Conservation (phyloP, 2,888 invertebrate genomes). For the Epinotia nisella region DNA sequence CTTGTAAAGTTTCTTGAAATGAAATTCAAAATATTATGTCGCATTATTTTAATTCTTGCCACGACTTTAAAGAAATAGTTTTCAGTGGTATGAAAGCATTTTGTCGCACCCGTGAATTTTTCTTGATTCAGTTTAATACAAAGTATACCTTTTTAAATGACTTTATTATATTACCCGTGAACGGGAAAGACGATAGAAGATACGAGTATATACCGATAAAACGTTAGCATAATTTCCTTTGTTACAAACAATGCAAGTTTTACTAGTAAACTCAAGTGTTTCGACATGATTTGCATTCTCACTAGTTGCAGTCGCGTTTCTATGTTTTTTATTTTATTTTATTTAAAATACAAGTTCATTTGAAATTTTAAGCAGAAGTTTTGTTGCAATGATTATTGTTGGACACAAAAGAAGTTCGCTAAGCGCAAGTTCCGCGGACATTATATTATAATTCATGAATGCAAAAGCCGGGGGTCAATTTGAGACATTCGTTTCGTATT, state of each 20-base stretch:
- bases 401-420: constrained; percentile 21
- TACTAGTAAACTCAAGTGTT: neutral
- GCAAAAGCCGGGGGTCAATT: constrained; percentile 10
- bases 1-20: neutral
- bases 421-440: constrained; percentile 8
- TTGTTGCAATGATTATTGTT: constrained; percentile 17
- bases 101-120: no score
- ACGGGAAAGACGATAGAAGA: no score
- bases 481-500: neutral
- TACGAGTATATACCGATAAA: no score
- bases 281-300: constrained; percentile 11
- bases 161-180: no score
- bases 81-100: no score
- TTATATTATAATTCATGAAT: constrained; percentile 27
- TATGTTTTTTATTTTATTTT: constrained; percentile 16
- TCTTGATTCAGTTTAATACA: no score
- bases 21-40: neutral
- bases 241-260: neutral
- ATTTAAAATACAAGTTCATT: constrained; percentile 29
- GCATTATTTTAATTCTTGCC: no score
- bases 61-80: no score
- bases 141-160: no score
- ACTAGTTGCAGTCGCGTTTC: constrained; percentile 1
- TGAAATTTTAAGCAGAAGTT: constrained; percentile 33
- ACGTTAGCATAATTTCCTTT: no score